Base-by-base conservation (phyloP, 2,113 vertebrate species). In the Aegotheles bennettii region DNA sequence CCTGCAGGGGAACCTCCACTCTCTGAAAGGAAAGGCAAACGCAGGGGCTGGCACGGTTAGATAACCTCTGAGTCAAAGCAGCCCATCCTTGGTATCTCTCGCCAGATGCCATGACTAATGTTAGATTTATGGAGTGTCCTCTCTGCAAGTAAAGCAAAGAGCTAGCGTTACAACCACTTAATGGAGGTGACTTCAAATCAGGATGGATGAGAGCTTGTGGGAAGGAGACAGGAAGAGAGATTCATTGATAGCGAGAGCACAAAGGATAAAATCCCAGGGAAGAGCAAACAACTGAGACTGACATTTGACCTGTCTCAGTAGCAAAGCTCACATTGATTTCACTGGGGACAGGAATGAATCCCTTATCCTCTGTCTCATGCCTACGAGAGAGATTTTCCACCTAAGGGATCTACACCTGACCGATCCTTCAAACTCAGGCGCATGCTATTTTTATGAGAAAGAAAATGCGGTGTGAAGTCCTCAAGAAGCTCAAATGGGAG, bases 111-210 rank as follows among this genome's bases (percentile, higher is more conserved):
- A 94, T 95, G 94, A 91, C 95, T 96, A 97, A 96, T 95, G 95
- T 78, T 54, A 95, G 94, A 96, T 97, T 96, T 95, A 96, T 96
- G 93, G 91, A 95, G 94, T 96, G 95, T 89, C 89, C 93, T 89
- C 96, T 90, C 86, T 2, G 38, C 95, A 64, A 87, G 92, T 77
- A 89, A 90, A 97, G 94, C 45, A n/a, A 33, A 92, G 94, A 42
- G 54, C 92, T 17, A 31, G 88, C 35, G 54, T 90, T 92, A 45
- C 92, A 94, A 67, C 87, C 93, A 68, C 96, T 96, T 97, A 95
- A 54, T 71, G 64, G 96, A 92, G 93, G 93, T 70, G 91, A 90
- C 95, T 96, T 96, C 93, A 94, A 84, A 96, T 67, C 95, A 94
- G 89, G 91, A 96, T 97, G 89, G 96, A 97, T 96, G 96, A 95